A percentile compares a stretch with the other conserved stretches of the same genome.
Evolutionary conservation across 2,888 invertebrate genomes (phyloP).

Genomic region (Vannuccia rotundouncinata): DNA sequence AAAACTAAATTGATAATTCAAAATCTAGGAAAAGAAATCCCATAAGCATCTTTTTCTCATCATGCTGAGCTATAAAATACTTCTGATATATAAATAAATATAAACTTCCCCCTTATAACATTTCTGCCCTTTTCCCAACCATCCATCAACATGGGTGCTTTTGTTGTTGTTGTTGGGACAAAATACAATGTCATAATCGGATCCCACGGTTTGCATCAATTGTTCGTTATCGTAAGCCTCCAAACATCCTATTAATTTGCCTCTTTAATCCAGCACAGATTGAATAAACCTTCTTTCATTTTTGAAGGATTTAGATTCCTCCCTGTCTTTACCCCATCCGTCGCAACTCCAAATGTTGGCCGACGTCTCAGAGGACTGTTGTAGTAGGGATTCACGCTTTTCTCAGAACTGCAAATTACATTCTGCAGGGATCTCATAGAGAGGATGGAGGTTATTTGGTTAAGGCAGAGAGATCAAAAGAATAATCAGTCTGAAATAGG

Average conservation of each 20-base stretch:
- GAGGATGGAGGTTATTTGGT: background rate
- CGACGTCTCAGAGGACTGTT: background rate
- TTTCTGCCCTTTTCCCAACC: too few species aligned
- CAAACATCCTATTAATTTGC: background rate
- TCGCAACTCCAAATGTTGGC: background rate
- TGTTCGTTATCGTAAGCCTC: background rate
- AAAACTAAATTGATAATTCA: too few species aligned
- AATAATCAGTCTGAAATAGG: background rate
- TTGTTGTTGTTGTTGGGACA: too few species aligned
- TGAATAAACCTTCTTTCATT: background rate
- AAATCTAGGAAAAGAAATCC: too few species aligned
- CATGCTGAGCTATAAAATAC: too few species aligned
- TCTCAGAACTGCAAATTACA: background rate
- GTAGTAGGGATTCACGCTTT: background rate
- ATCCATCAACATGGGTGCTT: too few species aligned
- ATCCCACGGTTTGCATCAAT: background rate
- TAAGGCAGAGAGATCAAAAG: background rate
- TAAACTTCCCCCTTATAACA: too few species aligned
- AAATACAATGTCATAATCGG: background rate
- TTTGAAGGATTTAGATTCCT: background rate
- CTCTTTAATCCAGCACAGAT: background rate
- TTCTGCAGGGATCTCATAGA: background rate
- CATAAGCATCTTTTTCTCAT: too few species aligned
- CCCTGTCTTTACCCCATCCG: background rate
- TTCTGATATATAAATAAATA: too few species aligned